These are phyloP conservation scores for Spicauda simplicius DNA, from an alignment of 2,888 invertebrate species.

Conservation along the genomic window DNA sequence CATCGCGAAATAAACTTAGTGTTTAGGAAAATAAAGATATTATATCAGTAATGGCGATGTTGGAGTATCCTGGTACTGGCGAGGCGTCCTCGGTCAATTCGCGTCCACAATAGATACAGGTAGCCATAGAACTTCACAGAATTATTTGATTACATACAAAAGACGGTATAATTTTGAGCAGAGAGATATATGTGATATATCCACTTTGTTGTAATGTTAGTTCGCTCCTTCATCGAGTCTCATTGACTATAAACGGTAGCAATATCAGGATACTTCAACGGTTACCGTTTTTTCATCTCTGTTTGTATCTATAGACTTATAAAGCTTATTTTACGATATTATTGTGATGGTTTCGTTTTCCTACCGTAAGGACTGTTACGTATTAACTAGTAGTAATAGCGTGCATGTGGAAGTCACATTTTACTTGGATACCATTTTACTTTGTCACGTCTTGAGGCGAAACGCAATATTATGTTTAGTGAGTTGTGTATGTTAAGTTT, in stretches of 20 bases:
- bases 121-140: conserved; percentile 50
- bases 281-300: conserved; percentile 76
- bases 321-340: conserved; percentile 81
- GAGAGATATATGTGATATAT: conserved; percentile 74
- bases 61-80: conserved; percentile 59
- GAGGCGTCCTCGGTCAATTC: conserved; percentile 58
- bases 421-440: conserved; percentile 70
- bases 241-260: conserved; percentile 69
- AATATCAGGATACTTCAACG: conserved; percentile 59
- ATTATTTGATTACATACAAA: conserved; percentile 48
- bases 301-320: conserved; percentile 79
- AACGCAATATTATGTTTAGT: conserved; percentile 71
- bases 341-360: conserved; percentile 83
- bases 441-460: conserved; percentile 65
- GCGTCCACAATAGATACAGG: conserved; percentile 63
- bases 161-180: conserved; percentile 50
- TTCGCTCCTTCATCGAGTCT: conserved; percentile 59
- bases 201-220: conserved; percentile 52
- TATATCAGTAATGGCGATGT: conserved; percentile 68
- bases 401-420: conserved; percentile 75
- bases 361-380: conserved; percentile 80
- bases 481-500: conserved; percentile 65
- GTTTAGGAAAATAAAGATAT: conserved; percentile 73
- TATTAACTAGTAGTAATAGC: conserved; percentile 74
- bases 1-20: conserved; percentile 82